phyloP scores from a whole-genome alignment of 2,113 vertebrate genomes.

The Hiodon tergisus region DNA sequence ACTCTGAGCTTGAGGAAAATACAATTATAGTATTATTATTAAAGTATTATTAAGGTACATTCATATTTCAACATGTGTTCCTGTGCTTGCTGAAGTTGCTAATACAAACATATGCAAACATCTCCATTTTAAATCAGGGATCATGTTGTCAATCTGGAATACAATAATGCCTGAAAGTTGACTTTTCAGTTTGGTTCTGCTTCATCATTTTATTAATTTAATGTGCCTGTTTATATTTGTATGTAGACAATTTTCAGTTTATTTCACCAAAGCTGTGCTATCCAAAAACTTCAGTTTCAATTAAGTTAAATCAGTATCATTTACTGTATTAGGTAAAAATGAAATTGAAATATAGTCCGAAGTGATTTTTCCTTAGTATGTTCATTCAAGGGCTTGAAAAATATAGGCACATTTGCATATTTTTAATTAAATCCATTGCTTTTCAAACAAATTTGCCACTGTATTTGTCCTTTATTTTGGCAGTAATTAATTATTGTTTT shows the following conservation, averaged over 20 bases:
- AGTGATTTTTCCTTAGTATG: slow-evolving; percentile 48
- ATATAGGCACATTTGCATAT: slow-evolving; percentile 60
- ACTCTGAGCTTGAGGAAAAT: too few relatives aligned
- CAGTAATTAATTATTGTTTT: slow-evolving; percentile 55
- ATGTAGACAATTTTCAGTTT: slow-evolving; percentile 9
- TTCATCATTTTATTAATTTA: too few relatives aligned
- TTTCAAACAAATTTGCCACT: slow-evolving; percentile 50
- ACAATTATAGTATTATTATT: too few relatives aligned
- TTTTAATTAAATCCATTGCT: slow-evolving; percentile 65
- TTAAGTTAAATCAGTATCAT: slow-evolving; percentile 2
- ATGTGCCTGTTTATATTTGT: slow-evolving; percentile 11
- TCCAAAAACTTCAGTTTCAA: slow-evolving; percentile 30
- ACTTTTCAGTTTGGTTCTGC: slow-evolving; percentile 32
- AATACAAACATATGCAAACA: too few relatives aligned
- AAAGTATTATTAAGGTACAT: too few relatives aligned
- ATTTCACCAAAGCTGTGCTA: background rate
- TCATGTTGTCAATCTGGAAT: background rate
- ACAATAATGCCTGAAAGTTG: slow-evolving; percentile 19
- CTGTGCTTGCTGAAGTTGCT: too few relatives aligned
- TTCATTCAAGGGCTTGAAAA: slow-evolving; percentile 54
- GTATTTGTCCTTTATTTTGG: slow-evolving; percentile 35
- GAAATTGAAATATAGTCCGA: slow-evolving; percentile 55
- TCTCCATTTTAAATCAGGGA: too few relatives aligned
- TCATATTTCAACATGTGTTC: too few relatives aligned
- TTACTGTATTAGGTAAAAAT: slow-evolving; percentile 32